Base-by-base conservation (phyloP, 2,113 vertebrate species). In the Lepisosteus oculatus region DNA sequence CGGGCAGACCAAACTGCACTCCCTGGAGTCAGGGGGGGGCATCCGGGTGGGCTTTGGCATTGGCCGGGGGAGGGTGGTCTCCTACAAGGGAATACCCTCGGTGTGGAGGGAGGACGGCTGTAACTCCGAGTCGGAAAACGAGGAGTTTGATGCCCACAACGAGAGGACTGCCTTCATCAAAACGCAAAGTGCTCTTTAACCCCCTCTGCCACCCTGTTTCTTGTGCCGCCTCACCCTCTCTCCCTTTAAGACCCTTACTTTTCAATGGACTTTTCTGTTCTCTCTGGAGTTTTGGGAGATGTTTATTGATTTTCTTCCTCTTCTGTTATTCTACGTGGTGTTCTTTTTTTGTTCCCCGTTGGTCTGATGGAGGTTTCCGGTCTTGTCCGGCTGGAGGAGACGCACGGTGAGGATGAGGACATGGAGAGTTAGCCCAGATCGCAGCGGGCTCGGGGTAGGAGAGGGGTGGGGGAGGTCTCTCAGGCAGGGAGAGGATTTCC, bases 141-240 rank as follows among this genome's bases (percentile, higher is more conserved):
- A 97, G 51, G 96, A 98, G 75, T 93, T 90, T 0, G 95, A 94
- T 83, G 84, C 84, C 77, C 94, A 93, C 76, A 93, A 89, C 17
- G 97, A 99, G 92, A 95, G 95, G 92, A 98, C 95, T 93, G 95
- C 95, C 92, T 99, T 99, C 81, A 96, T 99, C 90, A 99, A 95
- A 93, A 97, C 95, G 92, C 97, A 98, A 95, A 98, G 97, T 92
- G 93, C 93, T 93, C 96, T 99, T 93, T 99, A 95, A 96, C 87
- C 79, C 78, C 65, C 71, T 72, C 75, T 65, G 55, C 29, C 69
- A 65, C 41, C 70, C 69, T 67, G 65, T 68, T 61, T 61, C 57
- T 65, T 54, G 56, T 42, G 57, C 62, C 62, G 55, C 70, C 79
- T 77, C 81, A 80, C 72, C 80, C 76, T 55, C 74, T 75, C 73